These are phyloP conservation scores for Agraylea sexmaculata DNA, from an alignment of 1,140 invertebrate species.

Conservation along the genomic window DNA sequence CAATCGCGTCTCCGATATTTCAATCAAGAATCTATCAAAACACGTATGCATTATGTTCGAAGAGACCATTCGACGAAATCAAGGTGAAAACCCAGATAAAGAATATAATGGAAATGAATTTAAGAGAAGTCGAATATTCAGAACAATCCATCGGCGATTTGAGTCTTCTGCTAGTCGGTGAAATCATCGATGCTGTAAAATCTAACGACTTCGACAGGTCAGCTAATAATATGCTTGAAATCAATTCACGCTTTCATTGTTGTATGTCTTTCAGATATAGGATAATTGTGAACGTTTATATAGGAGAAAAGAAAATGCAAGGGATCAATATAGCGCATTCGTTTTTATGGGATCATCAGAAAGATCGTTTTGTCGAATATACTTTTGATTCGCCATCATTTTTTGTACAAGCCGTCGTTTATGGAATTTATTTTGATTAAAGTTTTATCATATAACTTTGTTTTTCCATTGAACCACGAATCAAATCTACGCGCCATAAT, in stretches of 20 bases:
- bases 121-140: conserved; percentile 35
- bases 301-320: conserved; percentile 46
- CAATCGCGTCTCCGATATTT: no score
- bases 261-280: conserved; percentile 40
- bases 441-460: not conserved
- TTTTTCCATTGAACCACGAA: no score
- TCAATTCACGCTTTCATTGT: conserved; percentile 26
- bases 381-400: conserved; percentile 42
- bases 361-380: conserved; percentile 41
- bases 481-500: no score
- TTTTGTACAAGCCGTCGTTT: conserved; percentile 42
- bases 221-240: conserved; percentile 3
- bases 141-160: conserved; percentile 32
- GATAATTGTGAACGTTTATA: conserved; percentile 41
- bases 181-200: conserved; percentile 31
- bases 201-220: conserved; percentile 40
- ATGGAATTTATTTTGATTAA: conserved; percentile 48
- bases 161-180: conserved; percentile 29
- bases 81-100: conserved; percentile 30
- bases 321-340: conserved; percentile 38
- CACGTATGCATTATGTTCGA: conserved; percentile 32
- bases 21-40: conserved; percentile 35
- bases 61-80: conserved; percentile 30
- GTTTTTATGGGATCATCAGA: conserved; percentile 46
- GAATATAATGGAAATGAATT: conserved; percentile 29